These are phyloP conservation scores for Muraenolepis orangiensis DNA, from an alignment of 2,797 vertebrate species.

Conservation along the genomic window DNA sequence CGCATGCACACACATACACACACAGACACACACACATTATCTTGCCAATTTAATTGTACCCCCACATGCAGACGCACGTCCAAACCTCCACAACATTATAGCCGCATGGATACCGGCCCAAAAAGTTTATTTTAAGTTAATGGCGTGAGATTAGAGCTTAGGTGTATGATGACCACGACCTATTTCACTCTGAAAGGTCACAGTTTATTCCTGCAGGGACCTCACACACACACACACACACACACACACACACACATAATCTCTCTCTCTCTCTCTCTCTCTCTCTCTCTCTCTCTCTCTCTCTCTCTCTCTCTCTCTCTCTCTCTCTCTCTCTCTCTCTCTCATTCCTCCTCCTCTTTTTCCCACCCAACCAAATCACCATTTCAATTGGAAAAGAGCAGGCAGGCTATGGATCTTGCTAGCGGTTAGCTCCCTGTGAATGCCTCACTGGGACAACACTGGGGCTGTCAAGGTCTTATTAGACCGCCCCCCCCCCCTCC, in stretches of 20 bases:
- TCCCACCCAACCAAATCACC: neutral
- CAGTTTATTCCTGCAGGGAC: slow-evolving; percentile 27
- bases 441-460: slow-evolving; percentile 20
- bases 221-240: too few relatives aligned
- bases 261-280: neutral
- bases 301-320: neutral
- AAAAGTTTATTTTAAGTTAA: slow-evolving; percentile 36
- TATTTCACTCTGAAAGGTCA: slow-evolving; percentile 40
- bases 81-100: neutral
- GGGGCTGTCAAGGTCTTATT: neutral
- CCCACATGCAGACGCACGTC: neutral
- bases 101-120: slow-evolving; percentile 19
- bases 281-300: neutral
- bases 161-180: slow-evolving; percentile 35
- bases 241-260: neutral
- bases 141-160: slow-evolving; percentile 33
- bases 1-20: slow-evolving; percentile 20
- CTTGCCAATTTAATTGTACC: neutral
- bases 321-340: neutral
- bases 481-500: neutral
- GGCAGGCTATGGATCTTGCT: slow-evolving; percentile 1
- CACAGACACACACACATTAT: slow-evolving; percentile 4
- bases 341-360: slow-evolving; percentile 5
- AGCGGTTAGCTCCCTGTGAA: slow-evolving; percentile 19
- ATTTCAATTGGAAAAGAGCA: slow-evolving; percentile 11